These are phyloP conservation scores for Actinostola sp. DNA, from an alignment of 92 coral and sea anemone genomes.

Conservation along the genomic window DNA sequence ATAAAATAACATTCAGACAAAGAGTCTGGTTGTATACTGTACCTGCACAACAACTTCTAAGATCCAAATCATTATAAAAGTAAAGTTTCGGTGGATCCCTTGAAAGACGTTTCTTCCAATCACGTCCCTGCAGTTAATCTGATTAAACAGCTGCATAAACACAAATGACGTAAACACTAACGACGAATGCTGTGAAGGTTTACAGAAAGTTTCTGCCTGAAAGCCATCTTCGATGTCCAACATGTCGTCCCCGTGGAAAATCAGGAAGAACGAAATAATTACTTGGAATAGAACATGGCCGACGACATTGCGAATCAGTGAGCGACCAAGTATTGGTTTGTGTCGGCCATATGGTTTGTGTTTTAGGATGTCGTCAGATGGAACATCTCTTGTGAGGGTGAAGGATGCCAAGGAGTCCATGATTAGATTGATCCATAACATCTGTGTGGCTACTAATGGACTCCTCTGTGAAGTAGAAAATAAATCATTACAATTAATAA, in stretches of 20 bases:
- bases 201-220: constrained; percentile 52
- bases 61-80: constrained; percentile 69
- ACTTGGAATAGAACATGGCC: constrained; percentile 82
- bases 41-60: constrained; percentile 77
- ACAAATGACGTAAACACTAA: constrained; percentile 87
- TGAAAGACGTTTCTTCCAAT: constrained; percentile 82
- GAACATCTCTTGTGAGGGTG: constrained; percentile 79
- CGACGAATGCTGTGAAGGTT: constrained; percentile 75
- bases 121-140: constrained; percentile 79
- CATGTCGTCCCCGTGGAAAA: constrained; percentile 72
- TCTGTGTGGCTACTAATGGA: constrained; percentile 84
- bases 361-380: constrained; percentile 66
- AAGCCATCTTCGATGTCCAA: constrained; percentile 79
- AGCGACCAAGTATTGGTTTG: constrained; percentile 81
- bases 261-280: constrained; percentile 67
- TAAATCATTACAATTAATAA: neutral
- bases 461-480: constrained; percentile 57
- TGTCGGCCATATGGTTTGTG: constrained; percentile 82
- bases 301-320: constrained; percentile 80
- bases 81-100: constrained; percentile 66
- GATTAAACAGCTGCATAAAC: constrained; percentile 85
- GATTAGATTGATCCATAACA: constrained; percentile 83
- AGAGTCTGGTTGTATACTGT: neutral
- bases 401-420: constrained; percentile 90
- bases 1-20: neutral